Conservation (phyloP, 2,797 vertebrate species). For the Coccyzus lansbergi region DNA sequence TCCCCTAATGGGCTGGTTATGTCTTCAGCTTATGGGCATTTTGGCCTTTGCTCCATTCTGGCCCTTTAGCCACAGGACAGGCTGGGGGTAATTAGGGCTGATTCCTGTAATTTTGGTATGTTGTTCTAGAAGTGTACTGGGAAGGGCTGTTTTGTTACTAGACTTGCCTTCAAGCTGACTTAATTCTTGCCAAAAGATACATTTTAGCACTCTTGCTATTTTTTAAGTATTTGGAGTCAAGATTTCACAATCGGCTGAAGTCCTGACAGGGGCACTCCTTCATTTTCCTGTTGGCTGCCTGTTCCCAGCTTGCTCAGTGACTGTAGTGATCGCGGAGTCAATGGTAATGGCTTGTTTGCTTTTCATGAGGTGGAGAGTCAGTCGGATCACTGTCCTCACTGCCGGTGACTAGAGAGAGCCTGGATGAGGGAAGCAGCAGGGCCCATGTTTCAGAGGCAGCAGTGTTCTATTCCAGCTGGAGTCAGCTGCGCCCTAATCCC, state of each 20-base stretch:
- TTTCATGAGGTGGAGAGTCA: background rate
- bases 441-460: background rate
- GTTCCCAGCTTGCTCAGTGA: background rate
- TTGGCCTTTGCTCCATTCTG: background rate
- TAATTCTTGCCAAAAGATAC: constrained; percentile 25
- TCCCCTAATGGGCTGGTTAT: background rate
- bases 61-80: background rate
- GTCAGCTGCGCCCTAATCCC: background rate
- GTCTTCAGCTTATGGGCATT: background rate
- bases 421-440: background rate
- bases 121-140: background rate
- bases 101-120: background rate
- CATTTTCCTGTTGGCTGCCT: background rate
- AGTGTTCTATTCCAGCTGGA: background rate
- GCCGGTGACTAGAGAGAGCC: background rate
- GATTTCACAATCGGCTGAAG: background rate
- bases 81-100: background rate
- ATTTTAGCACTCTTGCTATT: background rate
- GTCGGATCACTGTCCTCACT: background rate
- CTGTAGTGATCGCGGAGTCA: accelerated
- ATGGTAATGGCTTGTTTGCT: background rate
- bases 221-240: background rate
- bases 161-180: background rate
- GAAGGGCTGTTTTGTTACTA: background rate
- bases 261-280: background rate